Evolutionary conservation across 2,797 vertebrate species (phyloP).

Genomic region (Fistularia tabacaria): DNA sequence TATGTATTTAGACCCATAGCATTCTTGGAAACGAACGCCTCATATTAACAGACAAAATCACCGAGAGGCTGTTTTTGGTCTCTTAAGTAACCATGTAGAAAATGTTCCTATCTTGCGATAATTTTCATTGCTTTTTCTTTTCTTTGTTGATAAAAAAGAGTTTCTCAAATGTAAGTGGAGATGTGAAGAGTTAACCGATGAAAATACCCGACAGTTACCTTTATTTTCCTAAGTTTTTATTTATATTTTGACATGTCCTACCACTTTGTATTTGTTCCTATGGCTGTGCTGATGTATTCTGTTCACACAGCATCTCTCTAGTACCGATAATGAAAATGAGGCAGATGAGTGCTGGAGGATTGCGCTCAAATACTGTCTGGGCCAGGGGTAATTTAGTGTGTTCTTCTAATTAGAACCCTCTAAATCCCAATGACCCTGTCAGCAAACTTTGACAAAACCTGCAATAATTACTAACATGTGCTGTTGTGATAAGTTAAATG

Average conservation of each 20-base stretch:
- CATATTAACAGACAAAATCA: too few relatives aligned
- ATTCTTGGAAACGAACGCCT: too few relatives aligned
- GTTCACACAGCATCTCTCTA: constrained; percentile 30
- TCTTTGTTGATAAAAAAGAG: too few relatives aligned
- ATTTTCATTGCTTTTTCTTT: too few relatives aligned
- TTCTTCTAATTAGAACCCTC: constrained; percentile 70
- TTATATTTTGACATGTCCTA: neutral
- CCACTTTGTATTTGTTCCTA: constrained; percentile 18
- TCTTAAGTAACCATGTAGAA: too few relatives aligned
- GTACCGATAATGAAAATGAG: constrained; percentile 43
- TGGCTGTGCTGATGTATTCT: constrained; percentile 26
- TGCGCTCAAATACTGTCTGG: constrained; percentile 14
- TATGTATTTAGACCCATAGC: too few relatives aligned
- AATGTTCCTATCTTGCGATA: too few relatives aligned
- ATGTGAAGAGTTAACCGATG: too few relatives aligned
- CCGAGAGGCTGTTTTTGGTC: too few relatives aligned
- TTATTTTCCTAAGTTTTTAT: neutral
- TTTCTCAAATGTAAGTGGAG: too few relatives aligned
- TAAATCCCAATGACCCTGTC: constrained; percentile 55
- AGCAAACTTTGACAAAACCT: constrained; percentile 60
- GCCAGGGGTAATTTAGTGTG: constrained; percentile 60
- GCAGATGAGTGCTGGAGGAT: constrained; percentile 28
- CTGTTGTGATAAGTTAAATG: constrained; percentile 60
- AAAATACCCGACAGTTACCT: neutral
- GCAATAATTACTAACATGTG: constrained; percentile 60